Percentiles rank a stretch among this genome's conserved stretches.
These are phyloP conservation scores for Falco punctatus DNA, from an alignment of 2,113 vertebrate species.

Conservation along the genomic window DNA sequence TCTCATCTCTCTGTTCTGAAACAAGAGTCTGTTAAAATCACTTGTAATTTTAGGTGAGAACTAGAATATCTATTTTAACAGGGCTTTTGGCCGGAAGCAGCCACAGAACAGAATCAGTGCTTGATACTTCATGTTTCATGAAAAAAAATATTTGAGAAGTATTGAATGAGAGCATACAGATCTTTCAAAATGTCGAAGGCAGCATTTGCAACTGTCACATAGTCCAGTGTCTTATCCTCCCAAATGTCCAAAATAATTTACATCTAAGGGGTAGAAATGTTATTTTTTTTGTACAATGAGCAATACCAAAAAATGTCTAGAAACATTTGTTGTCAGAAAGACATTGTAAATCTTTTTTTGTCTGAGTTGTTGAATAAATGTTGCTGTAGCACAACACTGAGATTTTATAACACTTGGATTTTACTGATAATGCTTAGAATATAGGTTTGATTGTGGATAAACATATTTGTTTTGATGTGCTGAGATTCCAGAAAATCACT, in stretches of 20 bases:
- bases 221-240: not conserved
- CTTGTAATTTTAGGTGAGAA: not conserved
- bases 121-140: not conserved
- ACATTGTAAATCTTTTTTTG: not conserved
- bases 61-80: not conserved
- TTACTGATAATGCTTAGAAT: not conserved
- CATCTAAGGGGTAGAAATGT: not conserved
- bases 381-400: not conserved
- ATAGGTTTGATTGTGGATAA: not conserved
- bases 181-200: not conserved
- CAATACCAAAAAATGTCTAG: not conserved
- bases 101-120: not conserved
- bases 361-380: not conserved
- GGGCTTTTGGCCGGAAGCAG: not conserved
- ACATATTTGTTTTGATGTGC: not conserved
- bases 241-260: not conserved
- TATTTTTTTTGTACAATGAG: not conserved
- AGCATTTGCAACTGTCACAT: not conserved
- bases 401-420: not conserved
- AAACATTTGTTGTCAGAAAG: not conserved
- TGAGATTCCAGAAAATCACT: not conserved
- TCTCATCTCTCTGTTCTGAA: not conserved
- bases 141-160: not conserved
- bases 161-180: not conserved
- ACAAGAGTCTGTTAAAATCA: constrained; percentile 12